Percentiles rank a stretch among this genome's conserved stretches.
Conservation (phyloP, 92 coral and sea anemone genomes). For the Paragorgia papillata region DNA sequence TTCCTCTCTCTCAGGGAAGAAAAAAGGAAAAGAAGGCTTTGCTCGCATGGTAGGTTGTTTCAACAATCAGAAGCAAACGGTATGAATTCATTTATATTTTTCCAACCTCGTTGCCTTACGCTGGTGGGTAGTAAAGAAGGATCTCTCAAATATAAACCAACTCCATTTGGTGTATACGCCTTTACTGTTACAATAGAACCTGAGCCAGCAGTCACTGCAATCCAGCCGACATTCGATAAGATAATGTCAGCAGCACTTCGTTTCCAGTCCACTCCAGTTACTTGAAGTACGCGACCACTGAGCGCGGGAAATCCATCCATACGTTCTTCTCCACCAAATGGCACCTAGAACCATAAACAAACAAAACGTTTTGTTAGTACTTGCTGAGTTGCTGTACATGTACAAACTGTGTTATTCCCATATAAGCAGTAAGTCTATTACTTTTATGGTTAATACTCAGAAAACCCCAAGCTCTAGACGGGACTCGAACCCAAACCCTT, state of each 20-base stretch:
- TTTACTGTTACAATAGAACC: slow-evolving; percentile 74
- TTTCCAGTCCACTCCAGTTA: slow-evolving; percentile 84
- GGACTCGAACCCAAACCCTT: too few species aligned
- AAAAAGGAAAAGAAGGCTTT: too few species aligned
- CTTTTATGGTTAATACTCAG: too few species aligned
- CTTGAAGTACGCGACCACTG: slow-evolving; percentile 63
- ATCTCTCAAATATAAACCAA: slow-evolving; percentile 73
- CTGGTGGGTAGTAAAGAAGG: slow-evolving; percentile 91
- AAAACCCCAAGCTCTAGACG: too few species aligned
- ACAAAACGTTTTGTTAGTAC: too few species aligned
- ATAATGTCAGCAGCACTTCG: slow-evolving; percentile 90
- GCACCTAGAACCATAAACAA: slow-evolving; percentile 48
- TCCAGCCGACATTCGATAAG: slow-evolving; percentile 90
- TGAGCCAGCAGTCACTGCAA: slow-evolving; percentile 88
- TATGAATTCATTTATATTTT: too few species aligned
- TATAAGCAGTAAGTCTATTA: too few species aligned
- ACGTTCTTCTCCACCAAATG: slow-evolving; percentile 70
- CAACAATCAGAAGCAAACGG: too few species aligned
- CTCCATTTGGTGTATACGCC: slow-evolving; percentile 85
- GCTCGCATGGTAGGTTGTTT: too few species aligned
- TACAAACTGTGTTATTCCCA: too few species aligned
- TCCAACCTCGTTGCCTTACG: slow-evolving; percentile 77
- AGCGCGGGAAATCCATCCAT: slow-evolving; percentile 82
- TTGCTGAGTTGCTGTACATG: too few species aligned
- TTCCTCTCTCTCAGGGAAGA: too few species aligned